A percentile compares a stretch with the other conserved stretches of the same genome.
phyloP scores from a whole-genome alignment of 2,113 vertebrate genomes.

The Onychostruthus taczanowskii region DNA sequence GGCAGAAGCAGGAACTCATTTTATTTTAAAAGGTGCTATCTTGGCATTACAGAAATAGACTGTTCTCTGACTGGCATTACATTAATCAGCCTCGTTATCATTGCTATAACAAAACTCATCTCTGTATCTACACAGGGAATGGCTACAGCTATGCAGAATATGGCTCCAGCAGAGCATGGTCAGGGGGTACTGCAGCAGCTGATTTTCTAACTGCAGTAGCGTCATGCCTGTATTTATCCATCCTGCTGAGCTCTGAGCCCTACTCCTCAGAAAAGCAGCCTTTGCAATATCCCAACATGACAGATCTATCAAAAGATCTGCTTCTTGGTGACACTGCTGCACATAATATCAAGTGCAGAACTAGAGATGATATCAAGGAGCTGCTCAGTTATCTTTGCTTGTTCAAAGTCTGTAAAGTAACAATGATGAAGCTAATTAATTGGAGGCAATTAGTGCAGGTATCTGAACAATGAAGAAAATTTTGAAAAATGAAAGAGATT shows the following conservation, averaged over 20 bases:
- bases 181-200: neutral
- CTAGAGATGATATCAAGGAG: neutral
- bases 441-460: neutral
- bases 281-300: neutral
- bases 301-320: neutral
- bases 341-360: neutral
- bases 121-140: neutral
- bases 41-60: neutral
- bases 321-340: neutral
- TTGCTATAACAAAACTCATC: neutral
- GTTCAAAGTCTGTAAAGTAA: neutral
- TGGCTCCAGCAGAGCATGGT: neutral
- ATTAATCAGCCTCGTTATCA: neutral
- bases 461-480: neutral
- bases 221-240: neutral
- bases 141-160: neutral
- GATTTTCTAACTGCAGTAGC: neutral
- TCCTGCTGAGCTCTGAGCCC: neutral
- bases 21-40: neutral
- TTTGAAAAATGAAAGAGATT: neutral
- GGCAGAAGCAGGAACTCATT: neutral
- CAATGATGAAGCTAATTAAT: neutral
- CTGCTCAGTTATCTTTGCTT: neutral
- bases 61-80: neutral
- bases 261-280: neutral